A percentile compares a stretch with the other conserved stretches of the same genome.
phyloP scores from a whole-genome alignment of 2,888 invertebrate species.

The Selenia dentaria region DNA sequence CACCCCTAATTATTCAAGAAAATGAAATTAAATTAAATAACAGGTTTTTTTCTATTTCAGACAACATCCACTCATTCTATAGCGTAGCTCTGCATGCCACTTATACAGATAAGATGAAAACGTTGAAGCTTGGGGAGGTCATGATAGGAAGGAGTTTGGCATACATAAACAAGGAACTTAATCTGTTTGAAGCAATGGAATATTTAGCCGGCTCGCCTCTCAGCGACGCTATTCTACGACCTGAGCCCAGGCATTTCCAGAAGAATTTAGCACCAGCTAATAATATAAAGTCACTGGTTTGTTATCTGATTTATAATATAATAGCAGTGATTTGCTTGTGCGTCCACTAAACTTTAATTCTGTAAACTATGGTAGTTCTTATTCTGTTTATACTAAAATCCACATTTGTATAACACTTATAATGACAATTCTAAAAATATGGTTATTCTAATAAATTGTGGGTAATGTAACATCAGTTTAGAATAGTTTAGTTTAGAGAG shows the following conservation, averaged over 20 bases:
- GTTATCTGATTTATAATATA: too few species aligned
- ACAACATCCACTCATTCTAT: conserved; percentile 62
- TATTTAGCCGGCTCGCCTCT: conserved; percentile 85
- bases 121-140: conserved; percentile 56
- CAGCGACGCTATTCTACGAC: conserved; percentile 83
- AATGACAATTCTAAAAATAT: too few species aligned
- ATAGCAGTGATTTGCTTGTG: too few species aligned
- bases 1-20: too few species aligned
- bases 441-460: too few species aligned
- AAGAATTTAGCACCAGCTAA: conserved; percentile 31
- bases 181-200: conserved; percentile 86
- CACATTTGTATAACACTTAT: too few species aligned
- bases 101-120: conserved; percentile 63
- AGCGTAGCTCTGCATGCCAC: conserved; percentile 63
- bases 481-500: too few species aligned
- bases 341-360: too few species aligned
- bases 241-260: conserved; percentile 73
- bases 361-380: too few species aligned
- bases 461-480: too few species aligned
- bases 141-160: conserved; percentile 56
- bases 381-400: too few species aligned
- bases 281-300: conserved; percentile 58
- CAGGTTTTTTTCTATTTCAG: conserved; percentile 51
- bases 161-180: conserved; percentile 76
- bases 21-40: too few species aligned